These are phyloP conservation scores for Plutella xylostella DNA, from an alignment of 2,888 invertebrate genomes.

Conservation along the genomic window DNA sequence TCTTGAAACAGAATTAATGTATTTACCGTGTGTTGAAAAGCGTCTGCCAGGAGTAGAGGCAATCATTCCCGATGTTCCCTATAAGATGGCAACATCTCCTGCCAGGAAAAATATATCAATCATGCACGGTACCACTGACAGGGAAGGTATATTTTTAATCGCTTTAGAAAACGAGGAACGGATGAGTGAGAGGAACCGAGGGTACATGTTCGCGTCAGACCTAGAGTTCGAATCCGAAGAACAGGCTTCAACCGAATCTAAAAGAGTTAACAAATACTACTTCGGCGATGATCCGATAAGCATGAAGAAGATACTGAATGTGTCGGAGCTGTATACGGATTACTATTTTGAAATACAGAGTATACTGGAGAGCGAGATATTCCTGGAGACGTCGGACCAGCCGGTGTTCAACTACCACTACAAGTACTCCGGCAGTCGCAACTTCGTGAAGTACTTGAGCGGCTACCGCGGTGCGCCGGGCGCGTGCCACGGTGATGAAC, in stretches of 20 bases:
- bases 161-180: conserved; percentile 24
- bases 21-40: conserved; percentile 51
- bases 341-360: conserved; percentile 51
- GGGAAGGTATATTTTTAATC: conserved; percentile 41
- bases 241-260: conserved; percentile 31
- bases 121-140: conserved; percentile 43
- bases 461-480: conserved; percentile 33
- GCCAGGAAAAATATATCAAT: conserved; percentile 27
- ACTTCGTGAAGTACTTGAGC: conserved; percentile 34
- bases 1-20: conserved; percentile 45
- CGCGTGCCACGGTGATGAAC: conserved; percentile 51
- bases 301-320: conserved; percentile 39
- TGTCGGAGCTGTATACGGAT: conserved; percentile 45
- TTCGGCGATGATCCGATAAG: conserved; percentile 50
- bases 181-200: conserved; percentile 30
- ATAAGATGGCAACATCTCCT: conserved; percentile 35
- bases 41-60: conserved; percentile 38
- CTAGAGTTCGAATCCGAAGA: conserved; percentile 36
- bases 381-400: conserved; percentile 24
- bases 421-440: conserved; percentile 44
- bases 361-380: conserved; percentile 37
- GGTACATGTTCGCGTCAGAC: conserved; percentile 51
- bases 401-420: conserved; percentile 48
- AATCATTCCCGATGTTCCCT: conserved; percentile 44
- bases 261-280: conserved; percentile 45